Conservation (phyloP, 64 coral and sea anemone genomes). For the Montipora efflorescens region DNA sequence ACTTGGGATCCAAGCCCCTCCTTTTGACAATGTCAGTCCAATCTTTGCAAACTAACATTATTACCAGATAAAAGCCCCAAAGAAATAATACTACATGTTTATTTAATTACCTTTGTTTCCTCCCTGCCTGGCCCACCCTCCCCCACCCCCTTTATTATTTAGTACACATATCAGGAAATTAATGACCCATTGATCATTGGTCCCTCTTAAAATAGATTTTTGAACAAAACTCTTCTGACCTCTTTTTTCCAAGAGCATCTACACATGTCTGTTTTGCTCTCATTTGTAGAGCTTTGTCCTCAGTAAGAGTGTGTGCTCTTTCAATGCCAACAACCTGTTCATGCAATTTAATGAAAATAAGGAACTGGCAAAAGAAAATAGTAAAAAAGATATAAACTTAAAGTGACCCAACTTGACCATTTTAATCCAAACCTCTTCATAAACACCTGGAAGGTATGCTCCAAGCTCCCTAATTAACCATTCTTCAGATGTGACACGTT, state of each 20-base stretch:
- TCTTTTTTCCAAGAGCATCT: conserved; percentile 91
- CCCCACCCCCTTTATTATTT: too few relatives aligned
- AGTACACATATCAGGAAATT: too few relatives aligned
- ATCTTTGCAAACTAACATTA: not conserved
- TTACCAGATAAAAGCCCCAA: not conserved
- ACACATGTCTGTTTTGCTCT: conserved; percentile 77
- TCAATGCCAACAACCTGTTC: conserved; percentile 70
- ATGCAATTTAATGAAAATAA: not conserved
- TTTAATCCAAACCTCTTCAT: conserved; percentile 73
- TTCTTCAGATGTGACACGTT: conserved; percentile 89
- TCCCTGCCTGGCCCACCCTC: too few relatives aligned
- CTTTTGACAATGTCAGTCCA: too few relatives aligned
- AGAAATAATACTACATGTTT: too few relatives aligned
- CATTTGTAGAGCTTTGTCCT: conserved; percentile 88
- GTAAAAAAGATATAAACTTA: too few relatives aligned
- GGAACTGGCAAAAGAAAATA: not conserved
- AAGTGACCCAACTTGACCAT: too few relatives aligned
- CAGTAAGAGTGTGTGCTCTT: conserved; percentile 79
- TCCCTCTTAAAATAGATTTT: too few relatives aligned
- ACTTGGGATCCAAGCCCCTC: too few relatives aligned
- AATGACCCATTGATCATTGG: too few relatives aligned
- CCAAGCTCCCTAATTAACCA: conserved; percentile 91
- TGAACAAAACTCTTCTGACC: conserved; percentile 28
- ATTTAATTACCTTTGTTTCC: too few relatives aligned
- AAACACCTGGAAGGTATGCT: conserved; percentile 92